phyloP scores from a whole-genome alignment of 2,888 invertebrate genomes.

The Loripinus fragilis region DNA sequence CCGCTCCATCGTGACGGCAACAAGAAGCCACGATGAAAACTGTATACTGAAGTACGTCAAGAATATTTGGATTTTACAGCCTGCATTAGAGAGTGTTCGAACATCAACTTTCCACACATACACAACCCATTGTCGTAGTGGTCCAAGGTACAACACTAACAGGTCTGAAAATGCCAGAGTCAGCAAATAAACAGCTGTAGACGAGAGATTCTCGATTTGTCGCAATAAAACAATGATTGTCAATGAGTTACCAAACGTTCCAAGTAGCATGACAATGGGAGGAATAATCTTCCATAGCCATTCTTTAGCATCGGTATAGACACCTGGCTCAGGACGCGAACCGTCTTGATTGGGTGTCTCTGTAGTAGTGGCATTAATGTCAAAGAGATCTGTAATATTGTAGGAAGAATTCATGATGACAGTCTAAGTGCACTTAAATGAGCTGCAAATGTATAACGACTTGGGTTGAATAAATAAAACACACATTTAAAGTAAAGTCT shows the following conservation, averaged over 20 bases:
- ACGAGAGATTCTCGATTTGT: slow-evolving; percentile 57
- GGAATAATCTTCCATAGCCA: slow-evolving; percentile 61
- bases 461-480: too few relatives aligned
- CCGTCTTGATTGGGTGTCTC: too few relatives aligned
- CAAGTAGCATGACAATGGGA: slow-evolving; percentile 69
- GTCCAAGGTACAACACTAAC: slow-evolving; percentile 68
- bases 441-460: too few relatives aligned
- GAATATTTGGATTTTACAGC: slow-evolving; percentile 65
- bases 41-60: slow-evolving; percentile 70
- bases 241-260: slow-evolving; percentile 72
- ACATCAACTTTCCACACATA: slow-evolving; percentile 56
- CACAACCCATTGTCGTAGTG: slow-evolving; percentile 64
- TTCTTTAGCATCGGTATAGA: slow-evolving; percentile 42
- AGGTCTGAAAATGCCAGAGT: slow-evolving; percentile 67
- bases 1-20: slow-evolving; percentile 74
- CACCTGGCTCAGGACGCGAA: slow-evolving; percentile 28
- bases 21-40: slow-evolving; percentile 74
- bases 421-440: too few relatives aligned
- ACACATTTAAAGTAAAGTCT: too few relatives aligned
- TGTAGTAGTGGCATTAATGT: too few relatives aligned
- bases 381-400: too few relatives aligned
- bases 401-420: too few relatives aligned
- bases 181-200: slow-evolving; percentile 68
- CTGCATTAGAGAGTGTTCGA: slow-evolving; percentile 40
- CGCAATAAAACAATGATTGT: slow-evolving; percentile 65